Conservation (phyloP, 2,888 invertebrate genomes). For the Acanthosoma haemorrhoidale region DNA sequence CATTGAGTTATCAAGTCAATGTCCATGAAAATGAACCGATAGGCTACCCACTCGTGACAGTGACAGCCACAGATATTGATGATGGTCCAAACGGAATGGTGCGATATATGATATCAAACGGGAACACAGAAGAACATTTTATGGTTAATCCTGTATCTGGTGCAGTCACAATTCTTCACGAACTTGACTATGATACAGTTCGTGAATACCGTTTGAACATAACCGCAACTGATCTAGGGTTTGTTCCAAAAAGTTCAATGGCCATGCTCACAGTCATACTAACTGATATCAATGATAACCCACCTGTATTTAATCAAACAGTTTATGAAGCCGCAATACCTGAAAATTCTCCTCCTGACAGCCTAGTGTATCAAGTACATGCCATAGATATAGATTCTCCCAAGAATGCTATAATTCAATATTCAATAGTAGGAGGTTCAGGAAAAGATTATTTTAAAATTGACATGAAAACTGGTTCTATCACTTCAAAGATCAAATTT, state of each 20-base stretch:
- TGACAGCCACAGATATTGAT: slow-evolving; percentile 79
- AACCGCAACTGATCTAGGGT: slow-evolving; percentile 80
- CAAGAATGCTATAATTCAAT: slow-evolving; percentile 78
- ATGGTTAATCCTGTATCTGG: slow-evolving; percentile 71
- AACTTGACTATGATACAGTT: slow-evolving; percentile 79
- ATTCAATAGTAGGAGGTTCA: slow-evolving; percentile 71
- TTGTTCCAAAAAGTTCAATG: slow-evolving; percentile 67
- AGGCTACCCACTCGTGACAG: slow-evolving; percentile 76
- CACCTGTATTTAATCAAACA: slow-evolving; percentile 75
- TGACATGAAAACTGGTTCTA: slow-evolving; percentile 68
- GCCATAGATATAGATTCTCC: slow-evolving; percentile 84
- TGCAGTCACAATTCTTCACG: slow-evolving; percentile 68
- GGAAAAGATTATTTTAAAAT: slow-evolving; percentile 71
- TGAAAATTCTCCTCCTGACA: slow-evolving; percentile 74
- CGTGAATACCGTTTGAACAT: slow-evolving; percentile 82
- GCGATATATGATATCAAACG: slow-evolving; percentile 74
- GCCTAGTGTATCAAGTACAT: slow-evolving; percentile 65
- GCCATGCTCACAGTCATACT: slow-evolving; percentile 79
- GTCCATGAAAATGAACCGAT: slow-evolving; percentile 87
- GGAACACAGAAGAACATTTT: slow-evolving; percentile 76
- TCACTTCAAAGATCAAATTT: slow-evolving; percentile 69
- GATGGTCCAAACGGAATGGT: slow-evolving; percentile 86
- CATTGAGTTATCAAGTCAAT: slow-evolving; percentile 78
- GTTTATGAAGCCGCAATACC: slow-evolving; percentile 70
- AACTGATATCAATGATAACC: slow-evolving; percentile 90